Evolutionary conservation across 1,140 invertebrate species (phyloP).

Genomic region (Drosophila equinoxialis): DNA sequence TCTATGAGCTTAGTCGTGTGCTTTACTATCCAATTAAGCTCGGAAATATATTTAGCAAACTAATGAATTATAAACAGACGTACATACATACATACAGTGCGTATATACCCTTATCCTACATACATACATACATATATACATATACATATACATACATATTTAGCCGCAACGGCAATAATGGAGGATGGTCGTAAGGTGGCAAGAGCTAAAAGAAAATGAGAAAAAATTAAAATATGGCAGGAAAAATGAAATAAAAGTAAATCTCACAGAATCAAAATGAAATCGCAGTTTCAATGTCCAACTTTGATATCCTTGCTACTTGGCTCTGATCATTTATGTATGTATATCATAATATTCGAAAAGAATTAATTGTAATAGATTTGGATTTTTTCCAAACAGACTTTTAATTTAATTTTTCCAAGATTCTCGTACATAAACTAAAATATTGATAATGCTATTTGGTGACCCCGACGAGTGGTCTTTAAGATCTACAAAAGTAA

Average conservation of each 20-base stretch:
- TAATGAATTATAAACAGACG: conserved; percentile 74
- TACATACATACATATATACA: neutral
- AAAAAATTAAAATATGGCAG: conserved; percentile 4
- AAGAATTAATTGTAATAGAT: too few species aligned
- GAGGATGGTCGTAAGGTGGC: neutral
- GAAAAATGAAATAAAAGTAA: neutral
- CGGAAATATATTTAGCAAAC: conserved; percentile 73
- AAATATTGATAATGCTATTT: too few species aligned
- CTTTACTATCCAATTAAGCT: conserved; percentile 70
- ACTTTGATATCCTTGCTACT: too few species aligned
- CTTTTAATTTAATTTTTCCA: too few species aligned
- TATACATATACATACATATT: neutral
- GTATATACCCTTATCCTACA: conserved; percentile 1
- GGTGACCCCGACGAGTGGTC: too few species aligned
- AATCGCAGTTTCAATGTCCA: neutral
- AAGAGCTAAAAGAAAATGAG: neutral
- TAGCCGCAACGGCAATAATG: conserved; percentile 1
- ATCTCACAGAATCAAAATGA: neutral
- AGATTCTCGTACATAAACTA: too few species aligned
- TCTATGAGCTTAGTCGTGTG: conserved; percentile 66
- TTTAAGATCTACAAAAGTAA: too few species aligned
- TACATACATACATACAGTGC: conserved; percentile 10
- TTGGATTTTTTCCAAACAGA: too few species aligned
- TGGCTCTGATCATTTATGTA: too few species aligned
- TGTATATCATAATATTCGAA: too few species aligned